phyloP scores from a whole-genome alignment of 2,113 vertebrate genomes.

The Amphiprion percula region DNA sequence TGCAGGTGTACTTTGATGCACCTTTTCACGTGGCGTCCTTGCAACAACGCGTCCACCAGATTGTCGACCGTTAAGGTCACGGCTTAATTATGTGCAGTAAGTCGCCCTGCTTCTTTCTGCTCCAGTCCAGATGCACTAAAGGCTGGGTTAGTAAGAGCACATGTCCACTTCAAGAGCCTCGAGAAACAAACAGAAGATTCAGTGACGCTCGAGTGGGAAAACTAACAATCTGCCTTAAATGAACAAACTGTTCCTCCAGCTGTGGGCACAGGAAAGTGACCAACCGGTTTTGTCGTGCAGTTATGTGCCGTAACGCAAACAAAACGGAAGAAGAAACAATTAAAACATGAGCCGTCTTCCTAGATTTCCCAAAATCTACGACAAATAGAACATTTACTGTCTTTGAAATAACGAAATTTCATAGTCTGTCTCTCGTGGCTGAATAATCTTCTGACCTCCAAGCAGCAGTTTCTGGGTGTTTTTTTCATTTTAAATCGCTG shows the following conservation, averaged over 20 bases:
- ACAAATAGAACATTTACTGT: too few species aligned
- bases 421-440: too few species aligned
- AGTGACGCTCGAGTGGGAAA: background rate
- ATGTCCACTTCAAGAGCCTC: conserved; percentile 20
- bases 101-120: background rate
- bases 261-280: background rate
- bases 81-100: conserved; percentile 44
- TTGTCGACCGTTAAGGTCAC: conserved; percentile 39
- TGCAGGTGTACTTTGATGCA: background rate
- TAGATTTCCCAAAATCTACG: too few species aligned
- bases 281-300: too few species aligned
- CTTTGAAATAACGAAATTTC: too few species aligned
- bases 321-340: too few species aligned
- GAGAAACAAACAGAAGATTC: background rate
- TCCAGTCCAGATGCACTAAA: background rate
- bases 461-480: too few species aligned
- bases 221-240: background rate
- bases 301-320: background rate
- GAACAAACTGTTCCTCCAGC: too few species aligned
- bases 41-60: conserved; percentile 15
- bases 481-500: too few species aligned
- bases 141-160: too few species aligned
- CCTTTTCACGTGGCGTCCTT: background rate
- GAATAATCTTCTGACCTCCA: too few species aligned
- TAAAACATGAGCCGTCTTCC: too few species aligned